phyloP scores from a whole-genome alignment of 2,888 invertebrate species.

The Thecocarcelia acutangulata region DNA sequence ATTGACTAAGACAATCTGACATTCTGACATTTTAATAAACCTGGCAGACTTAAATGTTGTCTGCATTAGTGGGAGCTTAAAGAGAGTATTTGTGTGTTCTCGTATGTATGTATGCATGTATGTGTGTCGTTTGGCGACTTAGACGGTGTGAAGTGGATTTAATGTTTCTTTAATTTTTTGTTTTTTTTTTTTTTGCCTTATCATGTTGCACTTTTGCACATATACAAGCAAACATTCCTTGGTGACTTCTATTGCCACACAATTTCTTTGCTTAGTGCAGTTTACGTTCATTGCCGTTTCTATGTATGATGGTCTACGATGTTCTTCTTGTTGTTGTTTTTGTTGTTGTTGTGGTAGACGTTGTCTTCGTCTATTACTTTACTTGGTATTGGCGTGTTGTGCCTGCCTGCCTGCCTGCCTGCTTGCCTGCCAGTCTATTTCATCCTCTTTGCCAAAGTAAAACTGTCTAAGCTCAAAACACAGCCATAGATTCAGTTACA shows the following conservation, averaged over 20 bases:
- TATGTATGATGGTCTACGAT: slow-evolving; percentile 1
- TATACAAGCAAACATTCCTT: slow-evolving; percentile 14
- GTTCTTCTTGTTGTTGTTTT: slow-evolving; percentile 8
- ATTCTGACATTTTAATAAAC: slow-evolving; percentile 16
- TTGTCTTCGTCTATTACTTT: slow-evolving; percentile 59
- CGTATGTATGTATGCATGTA: too few relatives aligned
- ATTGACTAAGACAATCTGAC: slow-evolving; percentile 26
- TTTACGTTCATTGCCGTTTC: slow-evolving; percentile 53
- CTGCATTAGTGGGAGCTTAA: slow-evolving; percentile 47
- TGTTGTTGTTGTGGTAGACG: slow-evolving; percentile 19
- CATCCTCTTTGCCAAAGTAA: slow-evolving; percentile 65
- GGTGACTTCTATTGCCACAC: slow-evolving; percentile 42
- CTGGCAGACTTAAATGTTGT: slow-evolving; percentile 9
- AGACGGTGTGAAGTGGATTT: slow-evolving; percentile 50
- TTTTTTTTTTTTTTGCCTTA: background rate
- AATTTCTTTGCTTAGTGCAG: slow-evolving; percentile 17
- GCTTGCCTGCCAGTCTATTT: too few relatives aligned
- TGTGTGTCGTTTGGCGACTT: slow-evolving; percentile 36
- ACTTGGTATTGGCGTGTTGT: slow-evolving; percentile 60
- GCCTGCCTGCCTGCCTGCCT: too few relatives aligned
- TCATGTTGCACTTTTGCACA: slow-evolving; percentile 26
- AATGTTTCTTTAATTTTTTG: slow-evolving; percentile 5
- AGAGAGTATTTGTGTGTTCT: slow-evolving; percentile 1
- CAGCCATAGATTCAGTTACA: slow-evolving; percentile 13
- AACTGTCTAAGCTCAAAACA: slow-evolving; percentile 56